phyloP scores from a whole-genome alignment of 2,113 vertebrate species.

The Neodon shergylaensis region DNA sequence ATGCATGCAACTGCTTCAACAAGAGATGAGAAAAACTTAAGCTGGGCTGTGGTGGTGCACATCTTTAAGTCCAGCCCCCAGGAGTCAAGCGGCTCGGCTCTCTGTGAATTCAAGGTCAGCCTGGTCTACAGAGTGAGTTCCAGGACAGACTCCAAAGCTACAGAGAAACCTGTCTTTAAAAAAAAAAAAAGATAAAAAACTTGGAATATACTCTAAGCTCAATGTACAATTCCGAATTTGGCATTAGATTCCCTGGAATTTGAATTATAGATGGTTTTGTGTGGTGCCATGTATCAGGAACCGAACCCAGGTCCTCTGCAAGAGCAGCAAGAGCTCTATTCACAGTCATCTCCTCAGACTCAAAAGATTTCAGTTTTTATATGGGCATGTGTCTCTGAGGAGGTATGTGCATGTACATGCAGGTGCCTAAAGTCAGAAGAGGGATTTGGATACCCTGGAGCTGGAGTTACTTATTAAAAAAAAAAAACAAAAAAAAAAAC shows the following conservation, averaged over 20 bases:
- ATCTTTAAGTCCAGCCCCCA: too few species aligned
- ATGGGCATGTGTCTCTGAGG: background rate
- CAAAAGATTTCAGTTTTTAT: background rate
- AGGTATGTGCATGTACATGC: too few species aligned
- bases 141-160: too few species aligned
- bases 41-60: too few species aligned
- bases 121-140: too few species aligned
- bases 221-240: background rate
- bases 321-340: background rate
- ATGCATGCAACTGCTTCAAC: background rate
- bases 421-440: background rate
- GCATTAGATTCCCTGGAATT: too few species aligned
- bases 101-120: too few species aligned
- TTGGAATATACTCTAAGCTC: background rate
- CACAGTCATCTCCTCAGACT: background rate
- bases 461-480: background rate
- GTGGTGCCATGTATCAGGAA: background rate
- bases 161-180: too few species aligned
- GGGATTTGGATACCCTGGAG: background rate
- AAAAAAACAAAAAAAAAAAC: too few species aligned
- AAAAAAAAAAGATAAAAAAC: background rate
- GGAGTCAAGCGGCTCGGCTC: too few species aligned
- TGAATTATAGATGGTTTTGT: background rate
- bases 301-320: background rate
- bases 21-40: background rate